Evolutionary conservation across 2,113 vertebrate species (phyloP), one percentile per base, ranked within the genome.

Genomic region (Hymenochirus boettgeri): DNA sequence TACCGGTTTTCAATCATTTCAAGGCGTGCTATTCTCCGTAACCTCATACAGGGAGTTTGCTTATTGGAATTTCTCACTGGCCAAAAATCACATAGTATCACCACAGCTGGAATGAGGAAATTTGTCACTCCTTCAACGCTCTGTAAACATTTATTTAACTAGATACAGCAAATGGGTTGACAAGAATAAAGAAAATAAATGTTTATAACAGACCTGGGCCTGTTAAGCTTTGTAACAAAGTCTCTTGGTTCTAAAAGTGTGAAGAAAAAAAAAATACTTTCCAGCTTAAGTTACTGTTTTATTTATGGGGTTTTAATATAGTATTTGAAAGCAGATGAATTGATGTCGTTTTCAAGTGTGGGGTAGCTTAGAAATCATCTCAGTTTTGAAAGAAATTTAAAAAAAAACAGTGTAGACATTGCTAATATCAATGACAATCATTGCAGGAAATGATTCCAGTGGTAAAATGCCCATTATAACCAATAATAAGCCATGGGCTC

Each of bases 91-190:
- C 55, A 67, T 9, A 21, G 54, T n/a, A 59, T 59, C 45, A 27
- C n/a, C 39, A 19, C 12, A 35, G 33, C 31, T 39, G 55, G 37
- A 66, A 26, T 39, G 31, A 57, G 21, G 56, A 67, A 10, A 67
- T 52, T 45, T 52, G 29, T 42, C 55, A 67, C 46, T 45, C 51
- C 53, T 42, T 12, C 53, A 13, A 53, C 17, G 33, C 56, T 65
- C 53, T 58, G 46, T 66, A 46, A 66, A 58, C 64, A 66, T 58
- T 66, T 46, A 25, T 37, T 52, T 33, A 26, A 42, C 64, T 35
- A 11, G 31, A 51, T 27, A 46, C 46, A 39, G 18, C 58, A 67
- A 51, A 26, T 4, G 5, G 25, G 24, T 51, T 67, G 64, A 67
- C 56, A 35, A 21, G 10, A 65, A 63, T 5, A 5, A 23, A 53